Conservation (phyloP, 92 coral and sea anemone genomes). For the Epizoanthus rinbou region DNA sequence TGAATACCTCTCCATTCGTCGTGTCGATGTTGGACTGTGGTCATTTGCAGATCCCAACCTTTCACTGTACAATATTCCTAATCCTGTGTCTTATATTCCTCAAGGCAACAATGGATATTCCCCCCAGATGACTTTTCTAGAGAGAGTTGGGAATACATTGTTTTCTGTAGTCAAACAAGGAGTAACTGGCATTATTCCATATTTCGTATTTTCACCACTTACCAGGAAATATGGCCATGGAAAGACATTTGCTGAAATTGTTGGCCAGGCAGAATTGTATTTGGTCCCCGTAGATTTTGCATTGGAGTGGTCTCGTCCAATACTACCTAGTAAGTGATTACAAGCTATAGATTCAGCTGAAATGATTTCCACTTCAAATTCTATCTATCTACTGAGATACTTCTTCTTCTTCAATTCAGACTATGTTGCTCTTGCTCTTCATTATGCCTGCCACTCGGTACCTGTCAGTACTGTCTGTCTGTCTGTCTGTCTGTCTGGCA, state of each 20-base stretch:
- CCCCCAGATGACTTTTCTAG: not conserved
- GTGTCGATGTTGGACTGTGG: constrained; percentile 22
- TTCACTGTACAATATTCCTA: constrained; percentile 13
- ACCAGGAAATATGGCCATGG: constrained; percentile 9
- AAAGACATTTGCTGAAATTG: not conserved
- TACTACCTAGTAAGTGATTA: constrained; percentile 6
- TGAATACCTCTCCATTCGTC: constrained; percentile 17
- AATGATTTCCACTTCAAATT: too few relatives aligned
- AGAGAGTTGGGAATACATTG: not conserved
- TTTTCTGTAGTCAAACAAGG: not conserved
- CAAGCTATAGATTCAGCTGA: not conserved
- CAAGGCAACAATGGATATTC: not conserved
- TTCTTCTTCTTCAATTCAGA: too few relatives aligned
- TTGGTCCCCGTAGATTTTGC: constrained; percentile 23
- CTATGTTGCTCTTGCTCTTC: too few relatives aligned
- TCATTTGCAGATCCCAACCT: not conserved
- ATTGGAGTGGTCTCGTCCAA: constrained; percentile 24
- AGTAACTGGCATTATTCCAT: too few relatives aligned
- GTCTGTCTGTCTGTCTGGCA: too few relatives aligned
- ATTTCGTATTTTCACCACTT: not conserved
- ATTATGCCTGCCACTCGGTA: too few relatives aligned
- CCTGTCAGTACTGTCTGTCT: too few relatives aligned
- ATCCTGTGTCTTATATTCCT: constrained; percentile 6
- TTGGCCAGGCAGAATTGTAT: constrained; percentile 3
- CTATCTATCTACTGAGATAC: too few relatives aligned